These are phyloP conservation scores for Tetraodon nigroviridis DNA, from an alignment of 2,113 vertebrate species.

Conservation along the genomic window DNA sequence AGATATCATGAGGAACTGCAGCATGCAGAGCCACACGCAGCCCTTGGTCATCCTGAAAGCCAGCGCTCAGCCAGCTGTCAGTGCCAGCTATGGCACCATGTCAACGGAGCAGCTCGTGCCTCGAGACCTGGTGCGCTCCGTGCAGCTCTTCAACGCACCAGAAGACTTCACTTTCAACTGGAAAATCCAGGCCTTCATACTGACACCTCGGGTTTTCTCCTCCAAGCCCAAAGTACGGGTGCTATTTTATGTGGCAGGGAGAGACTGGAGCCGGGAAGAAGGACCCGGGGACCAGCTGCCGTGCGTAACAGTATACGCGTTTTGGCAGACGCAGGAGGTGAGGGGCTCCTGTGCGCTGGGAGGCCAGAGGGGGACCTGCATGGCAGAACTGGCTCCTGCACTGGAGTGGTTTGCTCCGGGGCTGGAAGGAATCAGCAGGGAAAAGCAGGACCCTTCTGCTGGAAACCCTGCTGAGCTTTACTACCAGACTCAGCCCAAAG, in stretches of 20 bases:
- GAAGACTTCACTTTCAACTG: conserved; percentile 79
- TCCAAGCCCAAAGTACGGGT: conserved; percentile 82
- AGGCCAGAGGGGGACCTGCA: conserved; percentile 80
- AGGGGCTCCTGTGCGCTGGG: conserved; percentile 77
- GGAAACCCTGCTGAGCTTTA: conserved; percentile 87
- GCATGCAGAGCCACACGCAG: conserved; percentile 84
- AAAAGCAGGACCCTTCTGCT: conserved; percentile 66
- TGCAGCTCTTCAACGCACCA: conserved; percentile 71
- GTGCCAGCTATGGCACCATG: conserved; percentile 81
- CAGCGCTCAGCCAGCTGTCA: conserved; percentile 75
- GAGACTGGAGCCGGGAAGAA: conserved; percentile 79
- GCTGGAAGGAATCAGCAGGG: conserved; percentile 74
- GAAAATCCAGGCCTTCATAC: conserved; percentile 80
- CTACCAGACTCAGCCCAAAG: conserved; percentile 77
- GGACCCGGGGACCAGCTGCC: conserved; percentile 73
- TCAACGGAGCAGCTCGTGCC: conserved; percentile 75
- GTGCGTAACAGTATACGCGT: conserved; percentile 84
- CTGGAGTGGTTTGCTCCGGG: conserved; percentile 79
- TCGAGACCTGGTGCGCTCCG: conserved; percentile 75
- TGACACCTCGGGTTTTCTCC: conserved; percentile 77
- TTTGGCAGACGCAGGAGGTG: conserved; percentile 86
- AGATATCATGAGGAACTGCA: conserved; percentile 93
- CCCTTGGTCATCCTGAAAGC: conserved; percentile 84
- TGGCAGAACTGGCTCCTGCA: conserved; percentile 79
- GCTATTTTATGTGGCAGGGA: conserved; percentile 83